Evolutionary conservation across 2,113 vertebrate species (phyloP).

Genomic region (Pomatorhinus ruficollis): DNA sequence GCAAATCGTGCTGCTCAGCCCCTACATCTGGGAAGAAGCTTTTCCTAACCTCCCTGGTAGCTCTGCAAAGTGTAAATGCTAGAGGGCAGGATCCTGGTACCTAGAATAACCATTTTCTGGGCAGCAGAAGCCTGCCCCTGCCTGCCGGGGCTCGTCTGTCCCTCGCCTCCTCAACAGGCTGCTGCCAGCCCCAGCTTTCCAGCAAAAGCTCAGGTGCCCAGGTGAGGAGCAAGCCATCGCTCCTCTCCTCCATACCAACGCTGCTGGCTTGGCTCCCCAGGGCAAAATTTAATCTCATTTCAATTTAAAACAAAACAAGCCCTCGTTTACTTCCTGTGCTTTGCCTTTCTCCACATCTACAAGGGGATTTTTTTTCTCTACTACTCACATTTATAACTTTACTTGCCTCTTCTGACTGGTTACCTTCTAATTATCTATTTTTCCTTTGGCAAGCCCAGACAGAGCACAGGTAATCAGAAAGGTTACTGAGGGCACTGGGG

Average conservation of each 20-base stretch:
- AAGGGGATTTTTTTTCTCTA: constrained; percentile 11
- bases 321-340: constrained; percentile 28
- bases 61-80: background rate
- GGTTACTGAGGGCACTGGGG: background rate
- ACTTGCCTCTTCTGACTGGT: constrained; percentile 58
- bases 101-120: background rate
- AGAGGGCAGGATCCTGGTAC: background rate
- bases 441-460: background rate
- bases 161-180: background rate
- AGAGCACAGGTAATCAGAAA: background rate
- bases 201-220: background rate
- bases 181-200: background rate
- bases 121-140: background rate
- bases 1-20: background rate
- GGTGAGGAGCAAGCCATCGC: background rate
- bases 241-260: background rate
- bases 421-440: constrained; percentile 33
- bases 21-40: background rate
- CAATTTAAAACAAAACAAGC: constrained; percentile 60
- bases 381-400: constrained; percentile 46
- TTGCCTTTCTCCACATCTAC: constrained; percentile 34
- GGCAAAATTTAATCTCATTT: constrained; percentile 44
- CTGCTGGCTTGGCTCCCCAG: background rate
- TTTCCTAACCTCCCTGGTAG: background rate
- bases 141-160: background rate